A percentile compares a stretch with the other conserved stretches of the same genome.
These are phyloP conservation scores for Phalera bucephala DNA, from an alignment of 2,888 invertebrate genomes.

Conservation along the genomic window DNA sequence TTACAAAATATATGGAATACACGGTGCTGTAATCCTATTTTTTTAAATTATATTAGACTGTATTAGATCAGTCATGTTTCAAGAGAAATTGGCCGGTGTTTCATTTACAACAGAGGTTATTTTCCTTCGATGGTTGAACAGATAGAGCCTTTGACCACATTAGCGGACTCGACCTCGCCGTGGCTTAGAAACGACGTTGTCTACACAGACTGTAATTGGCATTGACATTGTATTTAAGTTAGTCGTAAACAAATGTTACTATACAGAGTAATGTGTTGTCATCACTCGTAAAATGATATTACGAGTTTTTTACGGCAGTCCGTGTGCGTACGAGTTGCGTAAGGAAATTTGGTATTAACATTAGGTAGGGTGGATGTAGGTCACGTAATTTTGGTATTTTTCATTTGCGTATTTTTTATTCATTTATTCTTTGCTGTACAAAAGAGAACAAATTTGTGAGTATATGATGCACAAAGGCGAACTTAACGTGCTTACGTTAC, in stretches of 20 bases:
- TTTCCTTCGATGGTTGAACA: slow-evolving; percentile 18
- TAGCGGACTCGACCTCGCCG: slow-evolving; percentile 38
- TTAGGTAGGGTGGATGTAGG: neutral
- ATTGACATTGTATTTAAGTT: slow-evolving; percentile 52
- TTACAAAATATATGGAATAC: slow-evolving; percentile 16
- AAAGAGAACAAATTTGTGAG: too few species aligned
- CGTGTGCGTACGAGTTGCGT: neutral
- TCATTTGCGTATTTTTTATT: too few species aligned
- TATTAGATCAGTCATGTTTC: slow-evolving; percentile 22
- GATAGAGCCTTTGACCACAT: slow-evolving; percentile 33
- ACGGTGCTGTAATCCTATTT: slow-evolving; percentile 9
- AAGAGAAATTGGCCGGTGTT: slow-evolving; percentile 2
- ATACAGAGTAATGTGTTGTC: slow-evolving; percentile 13
- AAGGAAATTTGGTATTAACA: neutral
- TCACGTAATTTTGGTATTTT: neutral
- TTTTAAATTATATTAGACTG: slow-evolving; percentile 20
- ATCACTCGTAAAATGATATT: slow-evolving; percentile 19
- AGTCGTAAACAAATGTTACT: slow-evolving; percentile 22
- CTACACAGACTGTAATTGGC: slow-evolving; percentile 45
- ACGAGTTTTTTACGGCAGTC: neutral
- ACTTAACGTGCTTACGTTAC: too few species aligned
- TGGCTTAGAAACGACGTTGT: slow-evolving; percentile 37
- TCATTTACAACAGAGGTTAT: too few species aligned
- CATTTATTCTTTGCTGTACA: too few species aligned
- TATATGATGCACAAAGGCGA: too few species aligned